Evolutionary conservation across 1,140 invertebrate species (phyloP), one percentile per base, ranked within the genome.

Genomic region (Sinella curviseta): DNA sequence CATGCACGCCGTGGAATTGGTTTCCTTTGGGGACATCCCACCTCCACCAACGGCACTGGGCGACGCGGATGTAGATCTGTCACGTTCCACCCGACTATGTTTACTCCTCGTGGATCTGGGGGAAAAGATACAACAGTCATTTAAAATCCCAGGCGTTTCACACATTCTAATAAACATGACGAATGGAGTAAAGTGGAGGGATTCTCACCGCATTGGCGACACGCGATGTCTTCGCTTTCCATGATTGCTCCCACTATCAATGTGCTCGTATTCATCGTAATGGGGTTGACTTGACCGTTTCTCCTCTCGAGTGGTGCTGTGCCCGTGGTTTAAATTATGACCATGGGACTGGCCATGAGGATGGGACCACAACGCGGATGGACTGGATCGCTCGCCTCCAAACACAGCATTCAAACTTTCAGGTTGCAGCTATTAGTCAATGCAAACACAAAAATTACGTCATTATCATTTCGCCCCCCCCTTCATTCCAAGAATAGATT

Each of bases 191-290:
- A 35, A 67, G 35, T 67, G 70, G 55, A 74, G 77, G 60, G 60
- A 67, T 8, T 67, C 77, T 79, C 86, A 89, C 89, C 89, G 87
- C 77, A 90, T 88, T 17, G 90, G 90, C 81, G 90, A 90, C 28
- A 88, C 87, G 78, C 89, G 85, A 84, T 89, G 89, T 30, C 91
- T 87, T 74, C 91, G 85, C 85, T 92, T 92, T 74, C 89, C 89
- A 86, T 90, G 89, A 84, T 87, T 89, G 12, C 89, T 86, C 2
- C 87, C 87, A 79, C 87, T 87, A 65, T 89, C 88, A 81, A 89
- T 86, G 77, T 87, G 86, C 76, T 86, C 84, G 76, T 85, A 86
- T 24, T 88, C 88, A 80, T 87, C 87, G 78, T 85, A 85, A 80
- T 84, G 85, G 26, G 82, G 84, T 75, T 86, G 86, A 76, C 85